Percentiles rank a stretch among this genome's conserved stretches.
Conservation (phyloP, 2,888 invertebrate genomes). For the Troides oblongomaculatus region DNA sequence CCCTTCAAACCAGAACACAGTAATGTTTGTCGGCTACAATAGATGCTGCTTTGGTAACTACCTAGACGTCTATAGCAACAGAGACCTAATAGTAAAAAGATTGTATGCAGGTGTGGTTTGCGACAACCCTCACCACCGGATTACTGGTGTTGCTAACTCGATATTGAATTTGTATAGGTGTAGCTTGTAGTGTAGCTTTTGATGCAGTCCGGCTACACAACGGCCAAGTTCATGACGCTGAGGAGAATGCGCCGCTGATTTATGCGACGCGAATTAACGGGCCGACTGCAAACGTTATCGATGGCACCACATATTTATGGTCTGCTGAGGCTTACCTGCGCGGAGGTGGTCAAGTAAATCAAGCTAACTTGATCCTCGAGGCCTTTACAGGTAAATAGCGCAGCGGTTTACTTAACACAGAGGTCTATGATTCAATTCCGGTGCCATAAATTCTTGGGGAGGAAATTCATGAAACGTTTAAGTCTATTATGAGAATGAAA, state of each 20-base stretch:
- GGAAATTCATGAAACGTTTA: background rate
- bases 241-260: conserved; percentile 40
- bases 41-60: no score
- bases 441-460: background rate
- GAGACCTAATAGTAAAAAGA: no score
- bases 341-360: no score
- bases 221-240: conserved; percentile 42
- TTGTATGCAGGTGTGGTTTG: background rate
- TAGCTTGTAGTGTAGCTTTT: background rate
- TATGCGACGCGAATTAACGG: conserved; percentile 53
- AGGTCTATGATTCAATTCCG: background rate
- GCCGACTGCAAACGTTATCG: conserved; percentile 49
- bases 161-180: conserved; percentile 52
- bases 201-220: no score
- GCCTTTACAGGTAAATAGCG: no score
- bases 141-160: conserved; percentile 50
- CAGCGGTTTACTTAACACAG: no score
- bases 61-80: no score
- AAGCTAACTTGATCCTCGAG: no score
- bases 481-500: no score
- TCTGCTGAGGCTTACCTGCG: no score
- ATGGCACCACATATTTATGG: conserved; percentile 29
- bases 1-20: no score
- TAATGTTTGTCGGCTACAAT: no score
- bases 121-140: conserved; percentile 39